Base-by-base conservation (phyloP, 2,797 vertebrate genomes). In the Craterocephalus amniculus region DNA sequence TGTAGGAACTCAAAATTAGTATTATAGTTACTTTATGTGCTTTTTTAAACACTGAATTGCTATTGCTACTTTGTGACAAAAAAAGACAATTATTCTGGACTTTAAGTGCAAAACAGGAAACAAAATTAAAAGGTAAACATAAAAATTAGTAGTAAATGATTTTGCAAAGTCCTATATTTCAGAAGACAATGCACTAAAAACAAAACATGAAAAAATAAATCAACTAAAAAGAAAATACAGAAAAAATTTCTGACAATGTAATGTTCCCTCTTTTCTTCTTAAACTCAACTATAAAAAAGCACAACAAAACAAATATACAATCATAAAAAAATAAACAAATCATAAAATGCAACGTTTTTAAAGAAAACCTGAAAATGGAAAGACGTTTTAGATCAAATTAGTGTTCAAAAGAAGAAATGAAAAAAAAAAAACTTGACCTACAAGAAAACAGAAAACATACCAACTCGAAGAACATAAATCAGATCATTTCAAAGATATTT, bases 1-100 rank as follows among this genome's bases (percentile, higher is more conserved):
- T 64, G 62, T 83, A 70, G 74, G 67, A 72, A 63, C 60, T 84
- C 4, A 18, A 64, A 18, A 36, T 36, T 48, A 7, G 36, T 3
- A 16, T 38, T 14, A 45, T 20, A 20, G 2, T 45, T 45, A n/a
- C 43, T n/a, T 8, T 0, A n/a, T 4, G 43, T n/a, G 20, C 18
- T 40, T 40, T 43, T 18, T 18, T 20, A 8, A 2, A 45, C 9
- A n/a, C 20, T 45, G 6, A 45, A 20, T n/a, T 45, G 43, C 20
- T 9, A 3, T 20, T 45, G 43, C 18, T 45, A n/a, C 20, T 45
- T 45, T 43, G 12, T 1, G 8, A 20, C 2, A 43, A 38, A 38
- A 43, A 20, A 43, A 8, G 1, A 7, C 16, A 43, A 43, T 43
- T 18, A 1, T 18, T 0, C 16, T 3, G 6, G 14, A 40, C 13